Evolutionary conservation across 2,888 invertebrate species (phyloP).

Genomic region (Eupithecia centaureata): DNA sequence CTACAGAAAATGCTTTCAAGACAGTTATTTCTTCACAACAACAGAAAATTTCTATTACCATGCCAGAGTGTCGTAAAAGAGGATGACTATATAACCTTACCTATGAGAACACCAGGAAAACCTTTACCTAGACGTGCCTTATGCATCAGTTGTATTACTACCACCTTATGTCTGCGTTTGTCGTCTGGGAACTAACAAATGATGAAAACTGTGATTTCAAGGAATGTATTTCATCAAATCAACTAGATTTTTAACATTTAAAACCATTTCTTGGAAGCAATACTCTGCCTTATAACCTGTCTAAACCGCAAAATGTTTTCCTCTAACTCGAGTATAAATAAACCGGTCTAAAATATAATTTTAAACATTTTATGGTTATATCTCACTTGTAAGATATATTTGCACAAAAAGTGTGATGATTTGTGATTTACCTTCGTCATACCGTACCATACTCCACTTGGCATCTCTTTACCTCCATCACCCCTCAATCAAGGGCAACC

Average conservation of each 20-base stretch:
- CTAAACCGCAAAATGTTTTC: conserved; percentile 2
- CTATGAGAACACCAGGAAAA: conserved; percentile 3
- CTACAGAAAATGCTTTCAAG: no score
- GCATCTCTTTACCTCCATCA: neutral
- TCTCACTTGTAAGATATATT: neutral
- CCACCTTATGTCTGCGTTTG: neutral
- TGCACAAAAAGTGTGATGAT: neutral
- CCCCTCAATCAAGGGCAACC: neutral
- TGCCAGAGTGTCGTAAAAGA: neutral
- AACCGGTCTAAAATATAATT: neutral
- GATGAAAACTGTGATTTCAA: no score
- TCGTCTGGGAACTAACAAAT: no score
- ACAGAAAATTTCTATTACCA: neutral
- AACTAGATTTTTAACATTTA: neutral
- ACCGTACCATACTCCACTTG: conserved; percentile 17
- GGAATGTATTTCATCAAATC: neutral
- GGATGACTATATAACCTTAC: neutral
- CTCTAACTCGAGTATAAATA: neutral
- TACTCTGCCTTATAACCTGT: neutral
- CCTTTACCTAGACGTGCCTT: neutral
- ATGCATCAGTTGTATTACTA: neutral
- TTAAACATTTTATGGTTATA: neutral
- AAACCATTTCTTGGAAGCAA: neutral
- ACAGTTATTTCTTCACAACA: neutral
- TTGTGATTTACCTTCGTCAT: conserved; percentile 1